Base-by-base conservation (phyloP, 2,888 invertebrate genomes). In the Coenonympha glycerion region DNA sequence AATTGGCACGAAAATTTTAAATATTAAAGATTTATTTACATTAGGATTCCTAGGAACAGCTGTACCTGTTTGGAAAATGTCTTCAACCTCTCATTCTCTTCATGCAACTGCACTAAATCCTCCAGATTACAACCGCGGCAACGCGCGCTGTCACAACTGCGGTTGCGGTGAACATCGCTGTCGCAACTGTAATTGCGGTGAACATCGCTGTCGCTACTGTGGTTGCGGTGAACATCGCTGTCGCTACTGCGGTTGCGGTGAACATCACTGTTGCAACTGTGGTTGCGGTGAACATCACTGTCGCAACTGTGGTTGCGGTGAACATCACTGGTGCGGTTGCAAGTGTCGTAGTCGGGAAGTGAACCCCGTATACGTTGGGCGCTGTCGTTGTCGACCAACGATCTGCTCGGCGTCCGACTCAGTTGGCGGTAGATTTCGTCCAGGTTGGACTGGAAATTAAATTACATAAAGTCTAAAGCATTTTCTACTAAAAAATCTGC, bases 61-160 rank as follows among this genome's bases (percentile, higher is more conserved):
- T 47, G 8, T 47, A 84, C 87, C 77, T 85, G 80, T 56, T 59
- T 63, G 11, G 78, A 73, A 8, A 76, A 68, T 0, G 60, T 55
- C 53, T 68, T 75, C 1, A 86, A 69, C 1, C 72, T 62, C 0
- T 72, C 68, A 39, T 84, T 84, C 59, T 84, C 84, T 0, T 73
- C 69, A 2, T 52, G 55, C 2, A 83, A 62, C 21, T 67, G 69
- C 0, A 70, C 69, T 4, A 58, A 59, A 1, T 66, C 60, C 22
- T 69, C 66, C 0, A 59, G 62, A 33, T 57, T 3, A 8, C 36
- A 36, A 3, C 59, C 11, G 57, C 57, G 0, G 57, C 65, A 1
- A 57, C 61, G 13, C 63, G 2, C 52, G 13, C 2, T 8, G n/a
- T 15, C 31, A 9, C 16, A 9, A 3, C 3, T 19, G 59, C 42